A percentile compares a stretch with the other conserved stretches of the same genome.
These are phyloP conservation scores for Cosmorhoe ocellata DNA, from an alignment of 2,888 invertebrate genomes.

Conservation along the genomic window DNA sequence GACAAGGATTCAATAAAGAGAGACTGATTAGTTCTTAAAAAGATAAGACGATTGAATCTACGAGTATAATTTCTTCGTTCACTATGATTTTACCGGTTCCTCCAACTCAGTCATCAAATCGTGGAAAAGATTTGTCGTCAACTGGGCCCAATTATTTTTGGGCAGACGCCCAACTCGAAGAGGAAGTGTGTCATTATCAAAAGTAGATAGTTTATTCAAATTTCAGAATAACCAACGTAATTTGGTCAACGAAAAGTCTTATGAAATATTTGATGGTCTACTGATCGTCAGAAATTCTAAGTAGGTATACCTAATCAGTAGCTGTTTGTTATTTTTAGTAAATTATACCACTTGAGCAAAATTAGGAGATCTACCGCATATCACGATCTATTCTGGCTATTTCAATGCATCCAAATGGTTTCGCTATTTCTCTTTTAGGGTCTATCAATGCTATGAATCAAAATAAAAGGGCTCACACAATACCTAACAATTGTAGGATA, in stretches of 20 bases:
- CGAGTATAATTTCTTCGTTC: too few relatives aligned
- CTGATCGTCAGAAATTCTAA: neutral
- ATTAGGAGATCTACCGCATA: too few relatives aligned
- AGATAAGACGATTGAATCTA: too few relatives aligned
- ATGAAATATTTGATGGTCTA: neutral
- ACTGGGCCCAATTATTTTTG: constrained; percentile 21
- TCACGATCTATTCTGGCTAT: too few relatives aligned
- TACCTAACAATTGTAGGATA: constrained; percentile 6
- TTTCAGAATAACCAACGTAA: constrained; percentile 7
- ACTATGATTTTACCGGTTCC: neutral
- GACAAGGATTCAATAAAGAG: too few relatives aligned
- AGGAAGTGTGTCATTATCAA: constrained; percentile 23
- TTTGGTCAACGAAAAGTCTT: constrained; percentile 3
- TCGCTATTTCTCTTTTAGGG: too few relatives aligned
- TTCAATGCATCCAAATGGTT: too few relatives aligned
- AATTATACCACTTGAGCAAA: too few relatives aligned
- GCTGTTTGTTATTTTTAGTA: too few relatives aligned
- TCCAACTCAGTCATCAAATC: constrained; percentile 9
- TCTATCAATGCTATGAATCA: too few relatives aligned
- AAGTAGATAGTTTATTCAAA: constrained; percentile 14
- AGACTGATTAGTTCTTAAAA: too few relatives aligned
- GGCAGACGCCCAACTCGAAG: constrained; percentile 20
- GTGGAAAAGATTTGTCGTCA: constrained; percentile 15
- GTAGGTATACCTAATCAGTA: too few relatives aligned
- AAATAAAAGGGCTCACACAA: constrained; percentile 6